Base-by-base conservation (phyloP, 1,140 invertebrate genomes). In the Trachymyrmex cornetzi region DNA sequence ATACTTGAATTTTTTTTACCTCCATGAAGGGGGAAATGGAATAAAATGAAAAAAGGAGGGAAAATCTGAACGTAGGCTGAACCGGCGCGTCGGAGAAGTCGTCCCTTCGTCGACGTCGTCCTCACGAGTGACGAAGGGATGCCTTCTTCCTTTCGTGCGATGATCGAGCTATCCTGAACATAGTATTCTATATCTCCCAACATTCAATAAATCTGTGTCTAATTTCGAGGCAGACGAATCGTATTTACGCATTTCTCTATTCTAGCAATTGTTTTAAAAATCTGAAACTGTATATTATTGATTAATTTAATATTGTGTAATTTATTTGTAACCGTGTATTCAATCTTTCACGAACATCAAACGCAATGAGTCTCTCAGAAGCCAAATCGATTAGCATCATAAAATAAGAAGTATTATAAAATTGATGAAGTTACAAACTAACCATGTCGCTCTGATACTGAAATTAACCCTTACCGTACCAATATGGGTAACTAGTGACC, bases 1-100 rank as follows among this genome's bases (percentile, higher is more conserved):
- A 79, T 80, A 88, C 89, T 93, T 92, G 91, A 92, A 88, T 86
- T 88, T 92, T 89, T 64, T 92, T 92, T 92, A 91, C 90, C 89
- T 77, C 87, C 89, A 85, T 85, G 90, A 90, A 90, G 91, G 90
- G 88, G 88, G 89, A 91, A 91, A 92, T 90, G 89, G 81, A 91
- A 92, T 91, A 90, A 92, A 91, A 91, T 87, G 92, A 91, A 88
- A 88, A 90, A 91, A 88, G 19, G 59, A 53, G 77, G 84, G 80
- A 92, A 92, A 92, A 92, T 92, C 91, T 86, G 89, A 90, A 75
- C 90, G 74, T 88, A 57, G 75, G 30, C 90, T 89, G 22, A 30
- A 71, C 77, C 77, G 75, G 84, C 74, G 59, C 74, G 82, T 86
- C 90, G 77, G 59, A 86, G 71, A 63, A 85, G 72, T 71, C 85